Conservation (phyloP, 1,140 invertebrate genomes). For the Pseudomyrmex pallidus region DNA sequence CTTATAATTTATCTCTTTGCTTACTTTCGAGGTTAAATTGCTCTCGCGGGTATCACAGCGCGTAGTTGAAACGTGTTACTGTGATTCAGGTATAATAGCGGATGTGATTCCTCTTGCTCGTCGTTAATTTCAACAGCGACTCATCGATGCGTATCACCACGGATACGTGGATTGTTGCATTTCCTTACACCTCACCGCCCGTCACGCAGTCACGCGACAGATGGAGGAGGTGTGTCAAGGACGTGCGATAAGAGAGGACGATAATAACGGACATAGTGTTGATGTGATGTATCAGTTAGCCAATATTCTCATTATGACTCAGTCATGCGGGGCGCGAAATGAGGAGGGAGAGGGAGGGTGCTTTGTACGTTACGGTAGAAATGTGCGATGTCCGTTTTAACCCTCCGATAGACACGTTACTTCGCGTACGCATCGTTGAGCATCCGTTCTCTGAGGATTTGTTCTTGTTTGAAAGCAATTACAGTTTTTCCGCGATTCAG, state of each 20-base stretch:
- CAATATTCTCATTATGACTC: conserved; percentile 38
- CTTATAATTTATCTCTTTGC: neutral
- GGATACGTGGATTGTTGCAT: neutral
- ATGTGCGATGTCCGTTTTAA: conserved; percentile 46
- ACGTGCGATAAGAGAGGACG: conserved; percentile 27
- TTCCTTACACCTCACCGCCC: neutral
- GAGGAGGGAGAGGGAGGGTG: neutral
- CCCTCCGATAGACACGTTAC: conserved; percentile 18
- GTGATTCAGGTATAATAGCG: neutral
- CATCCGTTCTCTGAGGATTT: conserved; percentile 15
- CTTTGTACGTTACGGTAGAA: conserved; percentile 46
- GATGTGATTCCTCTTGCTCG: conserved; percentile 2
- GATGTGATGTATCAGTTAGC: conserved; percentile 34
- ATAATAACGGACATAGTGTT: neutral
- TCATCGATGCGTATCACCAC: neutral
- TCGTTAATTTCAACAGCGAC: conserved; percentile 19
- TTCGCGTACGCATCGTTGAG: conserved; percentile 16
- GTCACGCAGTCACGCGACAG: conserved; percentile 8
- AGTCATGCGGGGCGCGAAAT: conserved; percentile 37
- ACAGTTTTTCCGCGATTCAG: conserved; percentile 7
- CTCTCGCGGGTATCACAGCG: neutral
- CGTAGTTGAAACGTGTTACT: neutral
- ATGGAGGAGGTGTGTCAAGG: conserved; percentile 46
- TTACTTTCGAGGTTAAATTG: neutral
- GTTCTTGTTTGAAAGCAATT: conserved; percentile 5